Conservation (phyloP, 2,888 invertebrate species). For the Merodon equestris region DNA sequence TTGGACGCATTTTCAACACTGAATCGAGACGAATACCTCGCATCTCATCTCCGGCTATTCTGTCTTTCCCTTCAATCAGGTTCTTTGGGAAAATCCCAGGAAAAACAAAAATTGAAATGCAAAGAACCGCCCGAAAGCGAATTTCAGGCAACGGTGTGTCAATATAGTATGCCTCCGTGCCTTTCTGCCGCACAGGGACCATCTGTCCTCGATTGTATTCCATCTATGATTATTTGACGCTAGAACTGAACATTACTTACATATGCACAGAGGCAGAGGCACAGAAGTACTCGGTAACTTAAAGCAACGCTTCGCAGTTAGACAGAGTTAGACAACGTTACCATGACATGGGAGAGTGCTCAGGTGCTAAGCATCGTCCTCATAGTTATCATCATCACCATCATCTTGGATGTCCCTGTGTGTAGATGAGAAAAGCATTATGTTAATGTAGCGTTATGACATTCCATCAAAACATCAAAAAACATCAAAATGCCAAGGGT, state of each 20-base stretch:
- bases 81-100: slow-evolving; percentile 33
- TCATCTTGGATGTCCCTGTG: too few relatives aligned
- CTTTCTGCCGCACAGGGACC: slow-evolving; percentile 13
- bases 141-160: slow-evolving; percentile 11
- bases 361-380: background rate
- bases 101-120: slow-evolving; percentile 35
- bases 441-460: slow-evolving; percentile 53
- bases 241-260: slow-evolving; percentile 31
- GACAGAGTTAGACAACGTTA: slow-evolving; percentile 12
- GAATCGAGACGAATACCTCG: slow-evolving; percentile 21
- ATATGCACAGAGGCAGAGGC: slow-evolving; percentile 31
- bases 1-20: slow-evolving; percentile 54
- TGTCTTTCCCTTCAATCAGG: slow-evolving; percentile 42
- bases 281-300: slow-evolving; percentile 14
- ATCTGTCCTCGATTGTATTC: slow-evolving; percentile 23
- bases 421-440: slow-evolving; percentile 30
- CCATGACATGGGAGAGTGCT: slow-evolving; percentile 37
- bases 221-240: slow-evolving; percentile 19
- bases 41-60: too few relatives aligned
- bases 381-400: too few relatives aligned
- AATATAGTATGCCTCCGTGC: slow-evolving; percentile 3
- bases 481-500: slow-evolving; percentile 46
- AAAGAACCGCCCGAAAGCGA: slow-evolving; percentile 6
- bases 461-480: slow-evolving; percentile 40
- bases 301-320: slow-evolving; percentile 17